Percentiles rank a stretch among this genome's conserved stretches.
These are phyloP conservation scores for Apostichopus parvimensis DNA, from an alignment of 35 echinoderm and acorn worm genomes.

Conservation along the genomic window DNA sequence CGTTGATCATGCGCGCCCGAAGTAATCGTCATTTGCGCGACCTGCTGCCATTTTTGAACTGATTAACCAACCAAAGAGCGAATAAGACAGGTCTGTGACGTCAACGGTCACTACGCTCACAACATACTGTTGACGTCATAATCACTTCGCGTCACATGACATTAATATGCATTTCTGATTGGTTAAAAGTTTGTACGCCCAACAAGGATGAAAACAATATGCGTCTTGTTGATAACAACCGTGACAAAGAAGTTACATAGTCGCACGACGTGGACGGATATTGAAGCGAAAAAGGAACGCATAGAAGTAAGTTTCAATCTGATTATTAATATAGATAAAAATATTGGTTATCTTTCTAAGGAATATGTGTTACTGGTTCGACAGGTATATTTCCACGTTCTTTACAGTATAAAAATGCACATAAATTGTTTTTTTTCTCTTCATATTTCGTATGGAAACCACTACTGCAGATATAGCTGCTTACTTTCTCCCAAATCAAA, in stretches of 20 bases:
- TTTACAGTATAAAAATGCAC: no score
- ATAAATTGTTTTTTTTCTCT: no score
- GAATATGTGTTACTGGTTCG: no score
- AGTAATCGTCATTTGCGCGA: no score
- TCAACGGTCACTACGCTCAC: neutral
- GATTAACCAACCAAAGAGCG: neutral
- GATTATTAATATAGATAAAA: neutral
- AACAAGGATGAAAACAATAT: neutral
- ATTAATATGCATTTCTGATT: neutral
- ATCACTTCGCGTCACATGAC: neutral
- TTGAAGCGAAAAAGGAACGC: neutral
- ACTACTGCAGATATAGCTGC: no score
- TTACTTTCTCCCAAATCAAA: no score
- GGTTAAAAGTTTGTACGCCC: neutral
- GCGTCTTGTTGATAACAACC: no score
- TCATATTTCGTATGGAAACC: no score
- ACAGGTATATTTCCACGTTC: no score
- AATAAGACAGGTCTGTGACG: neutral
- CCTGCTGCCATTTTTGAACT: neutral
- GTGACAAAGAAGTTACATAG: no score
- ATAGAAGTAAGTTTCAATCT: neutral
- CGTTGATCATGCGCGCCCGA: no score
- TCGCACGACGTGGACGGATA: neutral
- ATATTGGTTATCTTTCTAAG: no score
- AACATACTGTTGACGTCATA: neutral